A percentile compares a stretch with the other conserved stretches of the same genome.
These are phyloP conservation scores for Deladenus siricidicola DNA, from an alignment of 2,888 invertebrate genomes.

Conservation along the genomic window DNA sequence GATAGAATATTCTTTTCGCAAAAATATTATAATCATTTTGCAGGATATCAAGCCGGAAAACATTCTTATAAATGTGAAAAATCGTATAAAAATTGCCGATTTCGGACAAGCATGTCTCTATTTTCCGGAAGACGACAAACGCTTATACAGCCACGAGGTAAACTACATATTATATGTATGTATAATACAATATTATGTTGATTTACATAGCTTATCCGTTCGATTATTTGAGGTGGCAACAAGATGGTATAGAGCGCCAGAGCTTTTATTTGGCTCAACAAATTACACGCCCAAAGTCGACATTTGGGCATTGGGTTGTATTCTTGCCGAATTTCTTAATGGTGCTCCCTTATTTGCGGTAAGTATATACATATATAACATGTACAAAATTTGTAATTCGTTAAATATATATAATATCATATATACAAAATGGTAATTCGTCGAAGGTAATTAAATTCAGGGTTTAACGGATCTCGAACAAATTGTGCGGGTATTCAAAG, in stretches of 20 bases:
- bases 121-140: constrained; percentile 28
- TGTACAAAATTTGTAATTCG: too few relatives aligned
- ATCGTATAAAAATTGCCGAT: constrained; percentile 40
- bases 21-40: too few relatives aligned
- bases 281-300: constrained; percentile 19
- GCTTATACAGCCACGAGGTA: constrained; percentile 45
- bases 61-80: constrained; percentile 34
- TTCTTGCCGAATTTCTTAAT: constrained; percentile 40
- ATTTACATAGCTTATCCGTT: too few relatives aligned
- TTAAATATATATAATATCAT: too few relatives aligned
- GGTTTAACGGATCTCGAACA: constrained; percentile 49
- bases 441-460: constrained; percentile 21
- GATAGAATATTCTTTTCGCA: too few relatives aligned
- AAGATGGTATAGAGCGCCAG: constrained; percentile 47
- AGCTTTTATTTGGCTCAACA: constrained; percentile 37
- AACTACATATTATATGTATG: too few relatives aligned
- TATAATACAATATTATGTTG: too few relatives aligned
- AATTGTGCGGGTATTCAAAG: constrained; percentile 37
- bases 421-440: neutral
- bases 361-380: constrained; percentile 2
- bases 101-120: constrained; percentile 48
- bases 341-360: constrained; percentile 39
- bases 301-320: constrained; percentile 44
- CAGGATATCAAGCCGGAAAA: constrained; percentile 50
- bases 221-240: constrained; percentile 35